Percentiles rank a stretch among this genome's conserved stretches.
Evolutionary conservation across 2,888 invertebrate genomes (phyloP).

Genomic region (Sarcophaga caerulescens): DNA sequence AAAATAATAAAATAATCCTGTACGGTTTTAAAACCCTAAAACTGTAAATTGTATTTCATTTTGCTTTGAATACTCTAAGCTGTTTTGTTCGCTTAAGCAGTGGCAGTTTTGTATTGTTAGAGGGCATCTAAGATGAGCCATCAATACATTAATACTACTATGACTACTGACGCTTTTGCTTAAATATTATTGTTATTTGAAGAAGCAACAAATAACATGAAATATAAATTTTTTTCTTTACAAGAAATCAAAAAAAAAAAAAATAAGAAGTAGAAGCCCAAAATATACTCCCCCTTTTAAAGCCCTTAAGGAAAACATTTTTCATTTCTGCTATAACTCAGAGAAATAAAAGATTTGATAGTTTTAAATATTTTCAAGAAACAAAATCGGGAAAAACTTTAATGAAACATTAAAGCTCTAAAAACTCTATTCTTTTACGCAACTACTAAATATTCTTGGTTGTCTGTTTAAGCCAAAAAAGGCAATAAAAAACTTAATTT

Average conservation of each 20-base stretch:
- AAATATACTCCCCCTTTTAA: slow-evolving; percentile 37
- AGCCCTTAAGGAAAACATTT: neutral
- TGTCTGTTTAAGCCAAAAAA: too few relatives aligned
- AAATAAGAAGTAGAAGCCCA: slow-evolving; percentile 31
- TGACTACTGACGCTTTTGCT: slow-evolving; percentile 19
- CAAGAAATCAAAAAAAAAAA: neutral
- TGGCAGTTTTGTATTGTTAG: slow-evolving; percentile 59
- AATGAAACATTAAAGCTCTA: too few relatives aligned
- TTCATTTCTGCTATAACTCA: neutral
- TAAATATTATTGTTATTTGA: slow-evolving; percentile 53
- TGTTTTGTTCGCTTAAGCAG: slow-evolving; percentile 41
- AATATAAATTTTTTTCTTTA: neutral
- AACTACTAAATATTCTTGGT: too few relatives aligned
- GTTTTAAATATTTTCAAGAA: too few relatives aligned
- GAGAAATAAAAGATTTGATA: neutral
- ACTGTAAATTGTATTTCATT: neutral
- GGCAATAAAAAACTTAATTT: too few relatives aligned
- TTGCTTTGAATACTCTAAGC: neutral
- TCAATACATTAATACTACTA: slow-evolving; percentile 49
- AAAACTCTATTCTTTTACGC: too few relatives aligned
- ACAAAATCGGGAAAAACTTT: too few relatives aligned
- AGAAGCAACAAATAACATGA: slow-evolving; percentile 4
- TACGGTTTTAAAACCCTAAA: too few relatives aligned
- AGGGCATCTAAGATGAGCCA: slow-evolving; percentile 63
- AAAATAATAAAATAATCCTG: too few relatives aligned